Evolutionary conservation across 1,140 invertebrate genomes (phyloP).

Genomic region (Hestina assimilis): DNA sequence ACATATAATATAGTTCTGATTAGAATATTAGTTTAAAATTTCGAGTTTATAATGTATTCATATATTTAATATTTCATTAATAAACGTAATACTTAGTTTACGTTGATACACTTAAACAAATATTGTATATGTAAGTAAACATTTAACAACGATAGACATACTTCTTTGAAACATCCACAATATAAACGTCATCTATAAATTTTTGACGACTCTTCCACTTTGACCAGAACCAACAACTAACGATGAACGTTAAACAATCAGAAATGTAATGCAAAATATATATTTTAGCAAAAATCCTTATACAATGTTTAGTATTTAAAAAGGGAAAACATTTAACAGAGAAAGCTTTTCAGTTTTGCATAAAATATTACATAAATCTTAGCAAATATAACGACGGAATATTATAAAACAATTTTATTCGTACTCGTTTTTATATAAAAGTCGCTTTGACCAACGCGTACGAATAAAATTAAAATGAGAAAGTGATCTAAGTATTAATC

Average conservation of each 20-base stretch:
- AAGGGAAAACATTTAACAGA: slow-evolving; percentile 63
- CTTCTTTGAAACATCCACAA: slow-evolving; percentile 48
- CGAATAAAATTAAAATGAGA: slow-evolving; percentile 37
- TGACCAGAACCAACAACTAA: slow-evolving; percentile 28
- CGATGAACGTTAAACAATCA: slow-evolving; percentile 35
- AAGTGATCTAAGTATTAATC: slow-evolving; percentile 21
- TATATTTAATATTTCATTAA: slow-evolving; percentile 36
- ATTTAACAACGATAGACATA: slow-evolving; percentile 67
- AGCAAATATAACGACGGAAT: slow-evolving; percentile 21
- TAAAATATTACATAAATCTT: slow-evolving; percentile 26
- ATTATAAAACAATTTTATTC: slow-evolving; percentile 27
- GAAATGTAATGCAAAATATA: slow-evolving; percentile 22
- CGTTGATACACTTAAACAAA: slow-evolving; percentile 56
- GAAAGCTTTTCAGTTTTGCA: slow-evolving; percentile 59
- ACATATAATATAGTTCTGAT: slow-evolving; percentile 24
- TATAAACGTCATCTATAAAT: slow-evolving; percentile 37
- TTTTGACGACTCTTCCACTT: neutral
- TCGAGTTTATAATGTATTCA: slow-evolving; percentile 45
- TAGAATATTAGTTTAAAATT: slow-evolving; percentile 34
- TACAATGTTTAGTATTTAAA: slow-evolving; percentile 54
- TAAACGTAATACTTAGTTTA: slow-evolving; percentile 50
- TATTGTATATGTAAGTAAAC: slow-evolving; percentile 58
- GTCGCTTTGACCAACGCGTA: slow-evolving; percentile 71
- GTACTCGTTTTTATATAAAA: slow-evolving; percentile 62
- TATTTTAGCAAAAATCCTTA: slow-evolving; percentile 53